Percentiles rank a stretch among this genome's conserved stretches.
Conservation (phyloP, 2,113 vertebrate species). For the Pygoscelis adeliae region DNA sequence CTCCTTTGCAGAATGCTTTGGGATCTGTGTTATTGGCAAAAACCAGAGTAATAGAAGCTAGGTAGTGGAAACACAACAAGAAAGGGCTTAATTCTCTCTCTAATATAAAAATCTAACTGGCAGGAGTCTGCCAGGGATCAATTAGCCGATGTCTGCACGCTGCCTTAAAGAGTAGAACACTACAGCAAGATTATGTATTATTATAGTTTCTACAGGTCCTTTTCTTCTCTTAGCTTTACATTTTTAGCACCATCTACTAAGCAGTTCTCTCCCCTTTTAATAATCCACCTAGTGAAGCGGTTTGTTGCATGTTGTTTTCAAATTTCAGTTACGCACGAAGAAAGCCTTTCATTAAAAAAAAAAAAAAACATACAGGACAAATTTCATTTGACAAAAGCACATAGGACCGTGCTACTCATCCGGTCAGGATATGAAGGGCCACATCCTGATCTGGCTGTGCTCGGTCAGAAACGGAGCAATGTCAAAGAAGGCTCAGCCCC, state of each 20-base stretch:
- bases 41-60: neutral
- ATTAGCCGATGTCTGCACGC: neutral
- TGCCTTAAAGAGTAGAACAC: neutral
- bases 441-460: neutral
- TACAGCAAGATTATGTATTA: neutral
- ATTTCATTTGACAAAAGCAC: neutral
- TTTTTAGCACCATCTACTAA: neutral
- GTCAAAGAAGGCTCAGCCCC: neutral
- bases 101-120: neutral
- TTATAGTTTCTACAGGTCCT: neutral
- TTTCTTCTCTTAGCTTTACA: neutral
- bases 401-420: rapidly evolving
- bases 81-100: neutral
- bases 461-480: neutral
- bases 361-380: neutral
- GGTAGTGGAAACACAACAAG: neutral
- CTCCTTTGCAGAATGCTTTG: neutral
- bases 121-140: neutral
- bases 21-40: neutral
- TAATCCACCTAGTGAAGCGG: neutral
- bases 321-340: neutral
- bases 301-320: neutral
- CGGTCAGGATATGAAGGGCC: neutral
- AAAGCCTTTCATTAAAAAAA: neutral
- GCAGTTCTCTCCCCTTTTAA: neutral